Evolutionary conservation across 2,888 invertebrate genomes (phyloP).

Genomic region (Lasioglossum oenotherae): DNA sequence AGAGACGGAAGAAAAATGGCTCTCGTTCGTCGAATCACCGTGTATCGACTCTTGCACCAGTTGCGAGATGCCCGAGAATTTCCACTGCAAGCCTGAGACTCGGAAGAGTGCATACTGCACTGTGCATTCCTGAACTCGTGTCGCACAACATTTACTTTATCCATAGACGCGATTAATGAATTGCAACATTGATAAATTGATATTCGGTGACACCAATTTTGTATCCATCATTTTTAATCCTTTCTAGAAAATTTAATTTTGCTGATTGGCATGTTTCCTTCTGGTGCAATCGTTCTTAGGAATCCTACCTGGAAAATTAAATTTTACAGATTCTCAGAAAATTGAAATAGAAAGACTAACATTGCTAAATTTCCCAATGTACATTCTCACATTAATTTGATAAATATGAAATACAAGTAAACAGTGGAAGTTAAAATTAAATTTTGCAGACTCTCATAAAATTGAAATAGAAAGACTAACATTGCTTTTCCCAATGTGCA

Average conservation of each 20-base stretch:
- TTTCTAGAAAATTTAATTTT: too few species aligned
- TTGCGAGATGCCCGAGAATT: constrained; percentile 21
- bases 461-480: not conserved
- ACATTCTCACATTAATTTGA: not conserved
- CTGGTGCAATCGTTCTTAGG: too few species aligned
- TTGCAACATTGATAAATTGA: not conserved
- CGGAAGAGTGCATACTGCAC: not conserved
- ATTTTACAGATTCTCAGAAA: too few species aligned
- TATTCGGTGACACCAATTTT: not conserved
- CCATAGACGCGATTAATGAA: not conserved
- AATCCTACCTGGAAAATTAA: too few species aligned
- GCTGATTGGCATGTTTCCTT: too few species aligned
- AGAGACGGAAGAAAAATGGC: constrained; percentile 70
- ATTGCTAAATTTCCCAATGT: not conserved
- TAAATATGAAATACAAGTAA: too few species aligned
- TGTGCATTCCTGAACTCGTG: not conserved
- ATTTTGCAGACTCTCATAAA: not conserved
- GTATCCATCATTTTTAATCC: not conserved
- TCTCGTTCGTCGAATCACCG: constrained; percentile 58
- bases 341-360: too few species aligned
- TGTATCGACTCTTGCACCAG: constrained; percentile 29
- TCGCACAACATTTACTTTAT: not conserved
- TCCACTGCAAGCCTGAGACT: not conserved
- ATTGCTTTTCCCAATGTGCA: not conserved
- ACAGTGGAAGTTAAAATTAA: too few species aligned